Percentiles rank a stretch among this genome's conserved stretches.
Evolutionary conservation across 2,113 vertebrate species (phyloP).

Genomic region (Corvus moneduloides): DNA sequence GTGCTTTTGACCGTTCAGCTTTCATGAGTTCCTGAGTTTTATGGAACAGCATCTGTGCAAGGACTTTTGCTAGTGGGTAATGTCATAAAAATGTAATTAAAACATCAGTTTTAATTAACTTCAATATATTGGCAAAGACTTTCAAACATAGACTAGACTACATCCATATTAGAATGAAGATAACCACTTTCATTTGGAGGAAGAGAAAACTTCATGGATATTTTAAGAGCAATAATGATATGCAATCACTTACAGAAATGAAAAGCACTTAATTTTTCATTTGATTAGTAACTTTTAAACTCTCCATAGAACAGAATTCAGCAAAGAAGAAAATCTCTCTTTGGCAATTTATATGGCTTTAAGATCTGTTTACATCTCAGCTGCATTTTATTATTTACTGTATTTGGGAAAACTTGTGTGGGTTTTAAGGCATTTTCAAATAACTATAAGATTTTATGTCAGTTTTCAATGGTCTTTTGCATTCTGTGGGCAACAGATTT

Average conservation of each 20-base stretch:
- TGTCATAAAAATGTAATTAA: background rate
- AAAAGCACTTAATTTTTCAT: background rate
- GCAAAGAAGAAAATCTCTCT: background rate
- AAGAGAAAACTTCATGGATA: background rate
- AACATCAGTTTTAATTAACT: background rate
- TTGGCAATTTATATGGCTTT: background rate
- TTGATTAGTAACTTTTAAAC: background rate
- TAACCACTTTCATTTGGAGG: background rate
- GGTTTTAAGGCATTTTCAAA: background rate
- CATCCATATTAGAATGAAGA: background rate
- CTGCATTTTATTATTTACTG: background rate
- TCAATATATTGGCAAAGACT: background rate
- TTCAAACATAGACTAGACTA: background rate
- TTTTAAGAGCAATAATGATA: background rate
- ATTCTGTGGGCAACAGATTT: background rate
- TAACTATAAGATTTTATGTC: background rate
- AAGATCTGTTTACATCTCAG: background rate
- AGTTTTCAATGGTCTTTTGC: background rate
- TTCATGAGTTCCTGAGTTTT: background rate
- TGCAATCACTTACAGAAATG: background rate
- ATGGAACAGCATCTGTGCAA: background rate
- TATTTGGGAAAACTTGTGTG: background rate
- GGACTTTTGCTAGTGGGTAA: background rate
- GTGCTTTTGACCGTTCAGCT: background rate
- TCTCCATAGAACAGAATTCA: background rate